Conservation (phyloP, 2,888 invertebrate genomes). For the Pherbina coryleti region DNA sequence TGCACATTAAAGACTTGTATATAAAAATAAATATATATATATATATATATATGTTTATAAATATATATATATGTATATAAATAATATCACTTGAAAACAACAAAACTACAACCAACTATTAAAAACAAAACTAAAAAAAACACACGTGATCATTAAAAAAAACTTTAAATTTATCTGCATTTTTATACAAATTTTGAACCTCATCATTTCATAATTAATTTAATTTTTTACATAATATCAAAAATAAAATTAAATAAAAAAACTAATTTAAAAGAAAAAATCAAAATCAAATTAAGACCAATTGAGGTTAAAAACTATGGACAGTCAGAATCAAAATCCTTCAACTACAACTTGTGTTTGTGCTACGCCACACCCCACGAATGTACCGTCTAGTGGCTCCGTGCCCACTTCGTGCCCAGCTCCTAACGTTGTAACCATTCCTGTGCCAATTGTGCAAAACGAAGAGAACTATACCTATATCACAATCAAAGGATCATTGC, state of each 20-base stretch:
- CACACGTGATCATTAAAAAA: neutral
- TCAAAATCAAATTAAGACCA: slow-evolving; percentile 40
- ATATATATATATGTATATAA: neutral
- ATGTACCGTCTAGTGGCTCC: slow-evolving; percentile 46
- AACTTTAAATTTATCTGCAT: slow-evolving; percentile 31
- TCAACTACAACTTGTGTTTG: slow-evolving; percentile 45
- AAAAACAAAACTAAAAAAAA: slow-evolving; percentile 11
- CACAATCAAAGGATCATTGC: slow-evolving; percentile 84
- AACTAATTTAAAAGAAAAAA: slow-evolving; percentile 38
- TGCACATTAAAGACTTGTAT: slow-evolving; percentile 8
- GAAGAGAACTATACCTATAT: slow-evolving; percentile 79
- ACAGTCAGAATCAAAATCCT: slow-evolving; percentile 43
- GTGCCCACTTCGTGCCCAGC: slow-evolving; percentile 43
- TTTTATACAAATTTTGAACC: slow-evolving; percentile 31
- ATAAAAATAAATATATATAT: neutral
- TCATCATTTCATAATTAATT: slow-evolving; percentile 22
- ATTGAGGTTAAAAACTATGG: slow-evolving; percentile 48
- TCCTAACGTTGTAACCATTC: slow-evolving; percentile 68
- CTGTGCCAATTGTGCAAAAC: slow-evolving; percentile 66
- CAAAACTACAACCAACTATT: neutral
- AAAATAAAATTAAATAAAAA: slow-evolving; percentile 12
- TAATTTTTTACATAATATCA: neutral
- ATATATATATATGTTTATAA: neutral
- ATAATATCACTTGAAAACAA: slow-evolving; percentile 36
- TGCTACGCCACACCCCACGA: slow-evolving; percentile 46